Conservation (phyloP, 1,140 invertebrate species). For the Carcinoscorpius rotundicauda region DNA sequence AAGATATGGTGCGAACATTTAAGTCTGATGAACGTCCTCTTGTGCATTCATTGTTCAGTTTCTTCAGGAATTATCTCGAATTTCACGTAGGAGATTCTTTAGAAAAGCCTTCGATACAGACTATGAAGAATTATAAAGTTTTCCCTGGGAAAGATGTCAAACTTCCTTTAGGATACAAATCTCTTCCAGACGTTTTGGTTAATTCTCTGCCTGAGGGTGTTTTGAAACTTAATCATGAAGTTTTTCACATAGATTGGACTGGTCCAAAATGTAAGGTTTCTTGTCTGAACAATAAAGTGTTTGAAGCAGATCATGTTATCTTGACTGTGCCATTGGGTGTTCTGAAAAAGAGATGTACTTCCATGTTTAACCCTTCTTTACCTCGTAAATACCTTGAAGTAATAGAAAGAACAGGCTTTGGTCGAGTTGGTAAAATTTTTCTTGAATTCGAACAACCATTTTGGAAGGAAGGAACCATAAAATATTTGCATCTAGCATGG, state of each 20-base stretch:
- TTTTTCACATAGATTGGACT: conserved; percentile 13
- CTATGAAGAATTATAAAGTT: conserved; percentile 82
- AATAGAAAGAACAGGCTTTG: conserved; percentile 73
- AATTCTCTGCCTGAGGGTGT: conserved; percentile 14
- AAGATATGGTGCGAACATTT: conserved; percentile 62
- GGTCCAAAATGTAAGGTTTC: conserved; percentile 19
- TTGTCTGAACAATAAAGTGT: conserved; percentile 30
- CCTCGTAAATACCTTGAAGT: conserved; percentile 71
- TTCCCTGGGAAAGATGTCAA: conserved; percentile 86
- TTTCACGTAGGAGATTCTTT: conserved; percentile 84
- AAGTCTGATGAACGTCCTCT: conserved; percentile 58
- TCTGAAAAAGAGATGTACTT: conserved; percentile 57
- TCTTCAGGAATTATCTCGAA: conserved; percentile 80
- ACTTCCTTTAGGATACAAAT: conserved; percentile 62
- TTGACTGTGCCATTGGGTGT: conserved; percentile 86
- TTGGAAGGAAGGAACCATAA: conserved; percentile 64
- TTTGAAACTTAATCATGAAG: conserved; percentile 9
- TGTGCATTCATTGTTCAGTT: conserved; percentile 72
- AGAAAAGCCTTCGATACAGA: conserved; percentile 75
- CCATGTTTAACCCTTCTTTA: conserved; percentile 68
- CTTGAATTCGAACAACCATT: conserved; percentile 73
- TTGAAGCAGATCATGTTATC: conserved; percentile 67
- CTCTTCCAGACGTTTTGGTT: conserved; percentile 13
- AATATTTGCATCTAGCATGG: conserved; percentile 70
- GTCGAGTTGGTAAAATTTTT: conserved; percentile 87